These are phyloP conservation scores for Branchellion lobata DNA, from an alignment of 2,888 invertebrate species.

Conservation along the genomic window DNA sequence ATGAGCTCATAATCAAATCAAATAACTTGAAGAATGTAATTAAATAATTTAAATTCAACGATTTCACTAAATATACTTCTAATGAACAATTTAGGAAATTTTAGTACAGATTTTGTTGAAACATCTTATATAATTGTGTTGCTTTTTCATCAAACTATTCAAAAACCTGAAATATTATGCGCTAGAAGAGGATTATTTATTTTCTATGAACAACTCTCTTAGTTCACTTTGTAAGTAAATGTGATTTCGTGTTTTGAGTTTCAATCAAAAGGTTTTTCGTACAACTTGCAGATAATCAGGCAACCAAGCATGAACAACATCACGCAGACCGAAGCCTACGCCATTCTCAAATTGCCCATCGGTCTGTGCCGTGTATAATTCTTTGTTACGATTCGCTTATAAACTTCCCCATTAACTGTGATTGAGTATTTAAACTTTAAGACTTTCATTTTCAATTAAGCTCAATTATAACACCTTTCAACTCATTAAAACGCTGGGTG, in stretches of 20 bases:
- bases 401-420: background rate
- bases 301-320: conserved; percentile 41
- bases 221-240: conserved; percentile 35
- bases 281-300: background rate
- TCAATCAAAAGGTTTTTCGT: background rate
- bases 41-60: no score
- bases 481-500: background rate
- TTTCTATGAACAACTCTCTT: conserved; percentile 44
- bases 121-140: no score
- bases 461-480: no score
- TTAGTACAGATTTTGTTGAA: no score
- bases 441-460: no score
- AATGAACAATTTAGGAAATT: no score
- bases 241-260: conserved; percentile 35
- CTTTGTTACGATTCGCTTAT: conserved; percentile 31
- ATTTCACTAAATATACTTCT: no score
- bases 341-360: conserved; percentile 48
- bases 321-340: conserved; percentile 46
- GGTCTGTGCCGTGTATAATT: conserved; percentile 39
- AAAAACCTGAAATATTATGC: no score
- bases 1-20: no score
- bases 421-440: no score
- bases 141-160: no score
- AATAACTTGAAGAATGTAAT: no score
- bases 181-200: conserved; percentile 5